These are phyloP conservation scores for Scaptomyza flava DNA, from an alignment of 2,888 invertebrate species.

Conservation along the genomic window DNA sequence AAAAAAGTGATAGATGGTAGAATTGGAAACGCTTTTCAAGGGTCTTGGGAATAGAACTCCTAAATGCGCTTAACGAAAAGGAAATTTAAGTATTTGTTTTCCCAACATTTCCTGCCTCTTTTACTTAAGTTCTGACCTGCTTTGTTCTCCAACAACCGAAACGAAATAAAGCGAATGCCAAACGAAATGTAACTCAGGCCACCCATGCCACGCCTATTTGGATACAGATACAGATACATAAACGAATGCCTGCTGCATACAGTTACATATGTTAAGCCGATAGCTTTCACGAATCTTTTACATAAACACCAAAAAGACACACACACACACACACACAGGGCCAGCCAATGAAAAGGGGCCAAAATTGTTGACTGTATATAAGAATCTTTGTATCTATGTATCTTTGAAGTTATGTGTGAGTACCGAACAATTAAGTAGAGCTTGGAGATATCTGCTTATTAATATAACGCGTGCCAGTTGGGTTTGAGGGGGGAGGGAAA, in stretches of 20 bases:
- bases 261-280: conserved; percentile 30
- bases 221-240: conserved; percentile 35
- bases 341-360: conserved; percentile 56
- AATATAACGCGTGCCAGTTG: conserved; percentile 51
- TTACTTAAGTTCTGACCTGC: conserved; percentile 22
- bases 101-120: not conserved
- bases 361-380: conserved; percentile 25
- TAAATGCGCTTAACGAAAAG: not conserved
- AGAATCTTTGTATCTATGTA: conserved; percentile 25
- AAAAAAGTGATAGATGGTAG: not conserved
- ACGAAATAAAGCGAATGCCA: not conserved
- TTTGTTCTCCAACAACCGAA: not conserved
- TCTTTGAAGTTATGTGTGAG: conserved; percentile 4
- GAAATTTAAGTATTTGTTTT: not conserved
- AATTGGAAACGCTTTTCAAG: not conserved
- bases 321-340: not conserved
- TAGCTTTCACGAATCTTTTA: conserved; percentile 49
- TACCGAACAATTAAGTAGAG: not conserved
- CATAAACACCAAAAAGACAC: conserved; percentile 44
- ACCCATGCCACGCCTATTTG: conserved; percentile 68
- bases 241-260: conserved; percentile 33
- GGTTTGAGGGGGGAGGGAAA: not conserved
- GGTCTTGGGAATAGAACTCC: too few relatives aligned
- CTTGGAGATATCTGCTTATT: conserved; percentile 17
- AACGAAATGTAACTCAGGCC: conserved; percentile 24